Evolutionary conservation across 2,888 invertebrate species (phyloP).

Genomic region (Drosophila dives): DNA sequence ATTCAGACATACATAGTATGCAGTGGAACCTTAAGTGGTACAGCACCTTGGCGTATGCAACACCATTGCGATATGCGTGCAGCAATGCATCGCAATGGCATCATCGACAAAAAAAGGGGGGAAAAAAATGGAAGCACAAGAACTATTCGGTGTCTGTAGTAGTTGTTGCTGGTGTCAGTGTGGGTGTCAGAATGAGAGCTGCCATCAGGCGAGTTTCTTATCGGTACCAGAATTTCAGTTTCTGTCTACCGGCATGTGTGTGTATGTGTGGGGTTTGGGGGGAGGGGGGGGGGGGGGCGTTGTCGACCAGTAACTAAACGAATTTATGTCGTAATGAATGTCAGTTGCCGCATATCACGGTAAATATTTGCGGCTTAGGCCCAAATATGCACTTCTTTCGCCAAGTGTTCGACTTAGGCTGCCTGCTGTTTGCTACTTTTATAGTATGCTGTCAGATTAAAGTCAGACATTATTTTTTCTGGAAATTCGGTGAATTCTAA

Average conservation of each 20-base stretch:
- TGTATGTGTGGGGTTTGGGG: not conserved
- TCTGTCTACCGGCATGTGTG: conserved; percentile 14
- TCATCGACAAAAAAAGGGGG: conserved; percentile 7
- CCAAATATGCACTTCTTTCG: conserved; percentile 55
- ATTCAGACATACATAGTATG: not conserved
- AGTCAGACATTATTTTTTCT: conserved; percentile 21
- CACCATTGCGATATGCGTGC: conserved; percentile 33
- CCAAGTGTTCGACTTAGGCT: conserved; percentile 6
- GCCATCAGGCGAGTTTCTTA: conserved; percentile 27
- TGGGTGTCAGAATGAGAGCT: conserved; percentile 6
- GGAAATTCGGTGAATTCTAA: conserved; percentile 40
- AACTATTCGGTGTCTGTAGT: not conserved
- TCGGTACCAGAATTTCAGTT: conserved; percentile 27
- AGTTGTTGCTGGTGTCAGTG: conserved; percentile 4
- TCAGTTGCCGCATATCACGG: conserved; percentile 69
- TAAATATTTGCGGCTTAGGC: conserved; percentile 66
- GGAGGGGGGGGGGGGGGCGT: not conserved
- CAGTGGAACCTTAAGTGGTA: conserved; percentile 17
- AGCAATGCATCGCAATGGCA: conserved; percentile 16
- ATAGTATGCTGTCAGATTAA: conserved; percentile 36
- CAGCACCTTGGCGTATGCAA: conserved; percentile 34
- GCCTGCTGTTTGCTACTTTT: conserved; percentile 2
- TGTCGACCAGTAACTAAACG: conserved; percentile 51
- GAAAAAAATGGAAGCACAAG: conserved; percentile 1
- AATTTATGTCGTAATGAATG: conserved; percentile 78